These are phyloP conservation scores for Hybognathus amarus DNA, from an alignment of 2,797 vertebrate genomes.

Conservation along the genomic window DNA sequence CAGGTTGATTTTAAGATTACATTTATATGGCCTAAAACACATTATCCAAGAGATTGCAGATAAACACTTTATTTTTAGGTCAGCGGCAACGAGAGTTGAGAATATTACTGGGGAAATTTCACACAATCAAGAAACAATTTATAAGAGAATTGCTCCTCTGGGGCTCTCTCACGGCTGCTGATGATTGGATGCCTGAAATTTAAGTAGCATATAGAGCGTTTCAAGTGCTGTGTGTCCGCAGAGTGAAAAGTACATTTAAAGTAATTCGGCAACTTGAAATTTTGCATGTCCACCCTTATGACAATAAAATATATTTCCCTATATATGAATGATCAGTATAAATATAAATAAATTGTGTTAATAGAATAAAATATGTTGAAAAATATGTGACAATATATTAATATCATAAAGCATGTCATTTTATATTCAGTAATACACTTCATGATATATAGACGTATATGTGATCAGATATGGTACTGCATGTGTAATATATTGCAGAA, in stretches of 20 bases:
- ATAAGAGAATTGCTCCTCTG: not conserved
- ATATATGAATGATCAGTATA: too few species aligned
- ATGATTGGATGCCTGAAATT: not conserved
- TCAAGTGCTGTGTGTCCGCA: not conserved
- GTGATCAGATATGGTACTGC: too few species aligned
- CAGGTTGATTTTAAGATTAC: slow-evolving; percentile 1
- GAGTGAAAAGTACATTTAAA: not conserved
- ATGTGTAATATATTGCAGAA: too few species aligned
- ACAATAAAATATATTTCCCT: too few species aligned
- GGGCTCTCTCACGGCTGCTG: not conserved
- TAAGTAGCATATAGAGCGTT: not conserved
- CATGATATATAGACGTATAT: too few species aligned
- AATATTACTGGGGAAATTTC: slow-evolving; percentile 15
- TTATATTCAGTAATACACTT: too few species aligned
- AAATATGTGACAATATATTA: too few species aligned
- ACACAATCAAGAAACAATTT: slow-evolving; percentile 19
- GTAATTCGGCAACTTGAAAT: too few species aligned
- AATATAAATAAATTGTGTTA: too few species aligned
- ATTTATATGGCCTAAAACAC: not conserved
- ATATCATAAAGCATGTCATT: too few species aligned
- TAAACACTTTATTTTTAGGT: not conserved
- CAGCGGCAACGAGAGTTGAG: not conserved
- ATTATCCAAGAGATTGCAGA: not conserved
- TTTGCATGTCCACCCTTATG: not conserved
- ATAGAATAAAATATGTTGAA: too few species aligned